Evolutionary conservation across 2,888 invertebrate species (phyloP), one percentile per base, ranked within the genome.

Genomic region (Bedellia somnulentella): DNA sequence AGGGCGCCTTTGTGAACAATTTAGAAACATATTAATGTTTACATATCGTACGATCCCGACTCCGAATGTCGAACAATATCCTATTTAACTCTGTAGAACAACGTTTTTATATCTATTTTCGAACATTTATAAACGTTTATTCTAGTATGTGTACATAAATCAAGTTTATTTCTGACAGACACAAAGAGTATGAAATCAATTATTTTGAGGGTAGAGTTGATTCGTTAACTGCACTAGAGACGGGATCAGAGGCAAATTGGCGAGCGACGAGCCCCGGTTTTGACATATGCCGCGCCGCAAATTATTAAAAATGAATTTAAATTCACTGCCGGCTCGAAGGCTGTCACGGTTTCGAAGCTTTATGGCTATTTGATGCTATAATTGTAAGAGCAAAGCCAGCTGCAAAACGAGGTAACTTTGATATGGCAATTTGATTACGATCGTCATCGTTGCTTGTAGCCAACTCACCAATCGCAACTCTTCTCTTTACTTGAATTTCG

Each of bases 291-390:
- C 37, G 46, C 43, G 39, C 42, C 16, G 39, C 34, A 30, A 47
- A 48, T 57, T 59, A 68, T 70, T 71, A 70, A 70, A 73, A 68
- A 62, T 54, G 60, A 66, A 71, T 68, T 73, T 70, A 66, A 71
- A 73, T 73, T 70, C 71, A 73, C 68, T 66, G 66, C 67, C 58
- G 56, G 62, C 59, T 61, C 54, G 57, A 52, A 52, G 50, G 55
- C 44, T n/a, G n/a, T n/a, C n/a, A n/a, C n/a, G 47, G 49, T 52
- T 46, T 43, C 48, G 49, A 47, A 51, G 49, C 52, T 56, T 57
- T 57, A 55, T 54, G 52, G 57, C 57, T 47, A 55, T 63, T 59
- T 58, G 60, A 59, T 60, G 57, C 52, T 56, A 52, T 61, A 64
- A 67, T 67, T 61, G 61, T 54, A 49, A 56, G 52, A 58, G 52